A percentile compares a stretch with the other conserved stretches of the same genome.
Evolutionary conservation across 2,888 invertebrate genomes (phyloP).

Genomic region (Caenorhabditis auriculariae): DNA sequence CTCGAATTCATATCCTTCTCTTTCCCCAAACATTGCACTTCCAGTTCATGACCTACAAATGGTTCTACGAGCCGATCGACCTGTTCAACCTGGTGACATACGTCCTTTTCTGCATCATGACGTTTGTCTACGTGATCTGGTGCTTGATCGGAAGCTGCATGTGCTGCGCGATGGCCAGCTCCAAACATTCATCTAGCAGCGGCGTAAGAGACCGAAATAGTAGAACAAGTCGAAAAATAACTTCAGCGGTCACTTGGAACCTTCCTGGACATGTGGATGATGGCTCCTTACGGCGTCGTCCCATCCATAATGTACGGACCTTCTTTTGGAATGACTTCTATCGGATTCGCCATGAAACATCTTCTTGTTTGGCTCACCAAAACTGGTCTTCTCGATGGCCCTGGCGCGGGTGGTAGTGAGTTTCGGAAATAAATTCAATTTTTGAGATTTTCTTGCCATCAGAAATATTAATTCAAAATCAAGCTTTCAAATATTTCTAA

Average conservation of each 20-base stretch:
- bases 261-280: constrained; percentile 42
- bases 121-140: constrained; percentile 37
- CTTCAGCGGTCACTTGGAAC: constrained; percentile 27
- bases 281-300: constrained; percentile 34
- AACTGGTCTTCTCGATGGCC: constrained; percentile 14
- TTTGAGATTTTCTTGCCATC: no score
- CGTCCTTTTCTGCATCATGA: constrained; percentile 29
- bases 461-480: background rate
- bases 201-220: background rate
- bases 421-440: background rate
- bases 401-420: constrained; percentile 1
- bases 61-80: constrained; percentile 41
- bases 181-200: constrained; percentile 7
- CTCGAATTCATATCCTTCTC: no score
- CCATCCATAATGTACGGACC: constrained; percentile 38
- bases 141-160: constrained; percentile 41
- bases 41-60: constrained; percentile 31
- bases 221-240: background rate
- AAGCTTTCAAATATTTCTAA: no score
- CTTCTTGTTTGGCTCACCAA: constrained; percentile 26
- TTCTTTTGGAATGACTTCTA: constrained; percentile 34
- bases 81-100: constrained; percentile 39
- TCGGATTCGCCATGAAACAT: constrained; percentile 31
- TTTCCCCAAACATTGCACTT: no score
- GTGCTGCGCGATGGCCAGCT: constrained; percentile 24